Conservation (phyloP, 2,888 invertebrate genomes). For the Strigamia crassipes region DNA sequence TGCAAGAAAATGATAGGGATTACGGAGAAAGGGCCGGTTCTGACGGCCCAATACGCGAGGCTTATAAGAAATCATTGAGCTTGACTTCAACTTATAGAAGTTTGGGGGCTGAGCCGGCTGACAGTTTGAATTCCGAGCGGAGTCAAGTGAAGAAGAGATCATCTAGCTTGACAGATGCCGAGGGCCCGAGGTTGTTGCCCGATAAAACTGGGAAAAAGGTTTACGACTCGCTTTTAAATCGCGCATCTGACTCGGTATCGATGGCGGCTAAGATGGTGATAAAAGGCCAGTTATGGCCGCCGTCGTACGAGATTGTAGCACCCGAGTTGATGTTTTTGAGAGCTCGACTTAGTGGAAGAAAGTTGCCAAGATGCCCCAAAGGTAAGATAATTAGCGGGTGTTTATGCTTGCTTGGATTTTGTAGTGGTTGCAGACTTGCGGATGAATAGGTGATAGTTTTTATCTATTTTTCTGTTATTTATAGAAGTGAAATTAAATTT, state of each 20-base stretch:
- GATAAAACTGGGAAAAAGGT: background rate
- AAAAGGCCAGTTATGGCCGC: conserved; percentile 48
- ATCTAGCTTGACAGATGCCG: background rate
- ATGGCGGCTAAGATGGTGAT: conserved; percentile 11
- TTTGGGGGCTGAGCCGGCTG: background rate
- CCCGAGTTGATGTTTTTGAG: conserved; percentile 49
- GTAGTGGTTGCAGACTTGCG: background rate
- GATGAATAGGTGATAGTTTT: background rate
- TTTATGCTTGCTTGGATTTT: background rate
- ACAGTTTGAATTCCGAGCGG: background rate
- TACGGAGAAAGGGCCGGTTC: background rate
- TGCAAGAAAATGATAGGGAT: background rate
- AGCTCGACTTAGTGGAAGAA: conserved; percentile 46
- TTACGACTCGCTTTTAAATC: background rate
- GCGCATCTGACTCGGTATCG: background rate
- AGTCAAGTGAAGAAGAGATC: background rate
- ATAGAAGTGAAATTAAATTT: background rate
- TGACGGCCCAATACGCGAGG: background rate
- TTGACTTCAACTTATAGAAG: background rate
- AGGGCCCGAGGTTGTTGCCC: conserved; percentile 1
- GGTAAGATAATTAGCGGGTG: background rate
- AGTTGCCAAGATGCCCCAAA: conserved; percentile 4
- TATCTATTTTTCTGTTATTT: background rate
- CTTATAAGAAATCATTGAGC: background rate
- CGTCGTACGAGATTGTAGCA: conserved; percentile 48